These are phyloP conservation scores for Oligia latruncula DNA, from an alignment of 2,888 invertebrate species.

Conservation along the genomic window DNA sequence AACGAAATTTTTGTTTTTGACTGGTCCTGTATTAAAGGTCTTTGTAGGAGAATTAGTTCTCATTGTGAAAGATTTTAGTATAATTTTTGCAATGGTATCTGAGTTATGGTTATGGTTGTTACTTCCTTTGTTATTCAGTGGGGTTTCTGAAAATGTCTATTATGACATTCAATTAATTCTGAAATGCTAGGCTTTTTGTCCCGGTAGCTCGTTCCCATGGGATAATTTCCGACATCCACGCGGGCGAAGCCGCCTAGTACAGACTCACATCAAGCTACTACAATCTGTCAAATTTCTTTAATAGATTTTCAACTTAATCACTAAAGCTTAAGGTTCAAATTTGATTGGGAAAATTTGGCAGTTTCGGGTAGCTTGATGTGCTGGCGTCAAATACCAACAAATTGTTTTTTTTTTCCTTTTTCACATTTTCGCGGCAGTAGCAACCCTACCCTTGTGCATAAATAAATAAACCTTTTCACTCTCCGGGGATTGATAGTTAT, in stretches of 20 bases:
- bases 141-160: background rate
- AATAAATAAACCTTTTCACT: constrained; percentile 64
- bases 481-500: constrained; percentile 67
- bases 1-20: background rate
- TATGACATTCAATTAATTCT: background rate
- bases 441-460: constrained; percentile 62
- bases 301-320: too few relatives aligned
- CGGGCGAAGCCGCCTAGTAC: background rate
- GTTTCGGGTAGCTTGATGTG: too few relatives aligned
- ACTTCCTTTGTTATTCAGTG: background rate
- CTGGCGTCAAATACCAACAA: background rate
- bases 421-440: background rate
- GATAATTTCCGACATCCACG: background rate
- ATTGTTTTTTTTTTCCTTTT: background rate
- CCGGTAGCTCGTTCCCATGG: background rate
- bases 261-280: too few relatives aligned
- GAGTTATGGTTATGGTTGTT: background rate
- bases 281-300: too few relatives aligned
- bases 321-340: too few relatives aligned
- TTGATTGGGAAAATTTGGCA: too few relatives aligned
- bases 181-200: background rate
- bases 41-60: background rate
- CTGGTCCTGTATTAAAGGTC: background rate
- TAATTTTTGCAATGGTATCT: background rate
- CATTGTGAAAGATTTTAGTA: background rate